Base-by-base conservation (phyloP, 2,113 vertebrate genomes). In the Phycodurus eques region DNA sequence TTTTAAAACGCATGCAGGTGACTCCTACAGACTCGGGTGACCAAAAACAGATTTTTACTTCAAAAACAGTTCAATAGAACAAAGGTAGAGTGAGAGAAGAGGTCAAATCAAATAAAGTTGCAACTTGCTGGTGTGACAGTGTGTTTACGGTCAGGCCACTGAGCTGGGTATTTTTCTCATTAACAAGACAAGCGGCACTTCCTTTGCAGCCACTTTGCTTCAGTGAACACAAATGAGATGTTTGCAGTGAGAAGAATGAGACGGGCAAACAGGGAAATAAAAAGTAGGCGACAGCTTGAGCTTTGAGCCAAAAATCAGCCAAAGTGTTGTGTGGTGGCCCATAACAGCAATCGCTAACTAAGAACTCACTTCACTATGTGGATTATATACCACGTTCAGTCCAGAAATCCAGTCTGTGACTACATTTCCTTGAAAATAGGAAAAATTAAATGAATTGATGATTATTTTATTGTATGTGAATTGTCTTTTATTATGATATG, bases 191-290 rank as follows among this genome's bases (percentile, higher is more conserved):
- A 71, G 56, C 69, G 77, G 67, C 65, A 72, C 84, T 84, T 84
- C 62, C 35, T 78, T 77, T 72, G 80, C 78, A 76, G 75, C 83
- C 67, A 35, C 69, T 75, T 80, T 73, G 81, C 81, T 78, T 76
- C 79, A 71, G 73, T 71, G 81, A 81, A 74, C 86, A 80, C 82
- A 88, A 87, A 86, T 87, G 86, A 88, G 85, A 85, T 80, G 75
- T 76, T 81, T 78, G 80, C 81, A 67, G 62, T 70, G 46, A 68
- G 78, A 68, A 83, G 77, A 68, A 53, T 11, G 56, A 71, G 73
- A 78, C 46, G 22, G 68, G 71, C 63, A 68, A 33, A 77, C 10
- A 9, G 60, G 75, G 44, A 80, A 82, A 75, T 76, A 79, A 76
- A 85, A 71, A 82, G 33, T 31, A 44, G 68, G 77, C 68, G 54